Base-by-base conservation (phyloP, 2,888 invertebrate species). In the Zaprionus bogoriensis region DNA sequence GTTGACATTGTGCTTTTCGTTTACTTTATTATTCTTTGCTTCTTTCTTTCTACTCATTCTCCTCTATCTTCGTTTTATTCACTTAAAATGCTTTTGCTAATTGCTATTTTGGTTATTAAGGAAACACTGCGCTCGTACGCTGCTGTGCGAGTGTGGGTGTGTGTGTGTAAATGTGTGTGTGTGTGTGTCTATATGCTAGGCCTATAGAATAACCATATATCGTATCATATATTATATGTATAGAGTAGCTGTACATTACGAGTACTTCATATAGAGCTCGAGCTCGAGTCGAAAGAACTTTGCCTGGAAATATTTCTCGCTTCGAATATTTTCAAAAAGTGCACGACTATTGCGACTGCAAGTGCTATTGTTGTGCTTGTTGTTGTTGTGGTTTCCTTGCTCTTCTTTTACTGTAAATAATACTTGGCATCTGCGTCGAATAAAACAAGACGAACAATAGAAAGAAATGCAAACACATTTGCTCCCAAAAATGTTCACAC, bases 221-320 rank as follows among this genome's bases (percentile, higher is more conserved):
- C 63, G 58, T 66, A 59, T 71, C 48, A 59, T 73, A 64, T 44
- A 58, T 61, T 44, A 23, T 23, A 53, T 75, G 39, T 59, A 61
- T 65, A 42, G 53, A 61, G 72, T 67, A 72, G 72, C 79, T 86
- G 84, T 86, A 86, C 87, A 81, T 80, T 83, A 69, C 79, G 38
- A 19, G 50, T 23, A 22, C 45, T 45, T 12, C 58, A 73, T 28
- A 55, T 61, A 55, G 55, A 75, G 73, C 59, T 70, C 44, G 61
- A 51, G 67, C 67, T 59, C 2, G n/a, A 20, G n/a, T 5, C 54
- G 17, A 36, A 32, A n/a, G 17, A 36, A 36, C 64, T 69, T 65
- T 66, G 57, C 22, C 19, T 67, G 65, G 66, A 71, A 75, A 75
- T 74, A 63, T 76, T 61, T 67, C 12, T 7, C n/a, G 32, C 25